These are phyloP conservation scores for Engystomops pustulosus DNA, from an alignment of 2,113 vertebrate species.

Conservation along the genomic window DNA sequence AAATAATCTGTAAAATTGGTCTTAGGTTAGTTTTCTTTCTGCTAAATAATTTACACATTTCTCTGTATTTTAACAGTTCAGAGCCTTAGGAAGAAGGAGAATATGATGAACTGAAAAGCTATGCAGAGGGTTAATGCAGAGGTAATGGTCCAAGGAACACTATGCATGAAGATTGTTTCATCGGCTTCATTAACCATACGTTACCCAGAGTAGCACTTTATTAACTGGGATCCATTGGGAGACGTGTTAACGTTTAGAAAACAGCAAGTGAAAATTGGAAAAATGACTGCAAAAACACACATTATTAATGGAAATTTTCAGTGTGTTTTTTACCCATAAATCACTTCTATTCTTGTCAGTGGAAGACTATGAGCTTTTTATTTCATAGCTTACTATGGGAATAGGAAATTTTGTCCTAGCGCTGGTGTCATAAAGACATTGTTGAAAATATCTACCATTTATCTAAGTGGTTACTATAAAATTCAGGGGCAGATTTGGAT, in stretches of 20 bases:
- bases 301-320: neutral
- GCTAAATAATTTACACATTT: neutral
- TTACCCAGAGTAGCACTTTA: conserved; percentile 4
- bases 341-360: too few relatives aligned
- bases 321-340: too few relatives aligned
- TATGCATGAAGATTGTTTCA: neutral
- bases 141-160: neutral
- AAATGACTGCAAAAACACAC: neutral
- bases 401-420: too few relatives aligned
- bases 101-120: neutral
- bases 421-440: too few relatives aligned
- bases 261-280: neutral
- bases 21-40: neutral
- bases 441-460: too few relatives aligned
- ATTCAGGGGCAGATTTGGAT: too few relatives aligned
- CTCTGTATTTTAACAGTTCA: neutral
- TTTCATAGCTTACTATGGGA: too few relatives aligned
- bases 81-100: too few relatives aligned
- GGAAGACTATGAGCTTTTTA: too few relatives aligned
- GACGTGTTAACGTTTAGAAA: neutral
- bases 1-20: neutral
- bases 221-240: neutral
- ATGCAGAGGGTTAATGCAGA: conserved; percentile 2
- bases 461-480: too few relatives aligned
- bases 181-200: conserved; percentile 11